phyloP scores from a whole-genome alignment of 2,888 invertebrate genomes.

The Elaeidobius kamerunicus region DNA sequence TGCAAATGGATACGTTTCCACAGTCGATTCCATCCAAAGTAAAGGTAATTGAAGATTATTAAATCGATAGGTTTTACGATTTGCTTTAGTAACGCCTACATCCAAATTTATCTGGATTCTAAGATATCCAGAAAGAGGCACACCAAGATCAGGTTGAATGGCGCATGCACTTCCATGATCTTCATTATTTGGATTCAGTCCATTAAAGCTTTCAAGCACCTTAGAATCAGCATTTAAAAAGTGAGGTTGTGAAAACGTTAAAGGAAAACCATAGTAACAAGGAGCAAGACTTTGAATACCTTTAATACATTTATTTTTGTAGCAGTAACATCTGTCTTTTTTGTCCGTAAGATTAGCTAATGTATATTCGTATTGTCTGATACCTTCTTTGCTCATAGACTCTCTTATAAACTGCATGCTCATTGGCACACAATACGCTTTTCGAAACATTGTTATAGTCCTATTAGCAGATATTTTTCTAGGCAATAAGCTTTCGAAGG shows the following conservation, averaged over 20 bases:
- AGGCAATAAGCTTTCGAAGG: slow-evolving; percentile 73
- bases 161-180: slow-evolving; percentile 58
- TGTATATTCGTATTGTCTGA: slow-evolving; percentile 59
- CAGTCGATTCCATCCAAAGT: slow-evolving; percentile 64
- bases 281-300: slow-evolving; percentile 53
- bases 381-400: slow-evolving; percentile 50
- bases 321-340: slow-evolving; percentile 64
- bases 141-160: slow-evolving; percentile 70
- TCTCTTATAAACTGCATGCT: slow-evolving; percentile 52
- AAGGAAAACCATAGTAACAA: slow-evolving; percentile 64
- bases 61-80: slow-evolving; percentile 58
- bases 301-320: slow-evolving; percentile 65
- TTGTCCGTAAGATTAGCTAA: slow-evolving; percentile 60
- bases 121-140: slow-evolving; percentile 60
- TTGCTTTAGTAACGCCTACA: slow-evolving; percentile 60
- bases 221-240: slow-evolving; percentile 64
- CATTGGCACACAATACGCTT: slow-evolving; percentile 72
- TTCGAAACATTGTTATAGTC: slow-evolving; percentile 63
- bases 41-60: slow-evolving; percentile 66
- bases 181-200: slow-evolving; percentile 58
- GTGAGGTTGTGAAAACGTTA: slow-evolving; percentile 60
- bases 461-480: slow-evolving; percentile 54
- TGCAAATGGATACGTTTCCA: slow-evolving; percentile 43
- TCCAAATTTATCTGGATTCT: slow-evolving; percentile 72
- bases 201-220: slow-evolving; percentile 58